Evolutionary conservation across 2,113 vertebrate species (phyloP), one percentile per base, ranked within the genome.

Genomic region (Lonchura striata): DNA sequence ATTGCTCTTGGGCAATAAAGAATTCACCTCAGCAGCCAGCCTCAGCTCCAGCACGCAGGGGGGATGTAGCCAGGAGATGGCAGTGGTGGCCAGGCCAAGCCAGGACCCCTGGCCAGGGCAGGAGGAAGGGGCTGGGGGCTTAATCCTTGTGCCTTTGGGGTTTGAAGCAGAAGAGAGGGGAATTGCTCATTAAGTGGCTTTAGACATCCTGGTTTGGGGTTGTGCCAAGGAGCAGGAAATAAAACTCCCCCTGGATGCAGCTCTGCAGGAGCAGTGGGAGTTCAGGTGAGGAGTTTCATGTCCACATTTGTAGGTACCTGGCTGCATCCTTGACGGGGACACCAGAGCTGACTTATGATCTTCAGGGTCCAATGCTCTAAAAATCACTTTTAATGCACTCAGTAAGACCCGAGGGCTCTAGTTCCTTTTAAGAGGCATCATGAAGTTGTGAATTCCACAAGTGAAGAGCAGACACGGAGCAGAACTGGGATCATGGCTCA

Each of bases 31-130:
- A 37, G 61, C 65, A 30, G 64, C 15, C 31, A 86, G 59, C 27
- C 9, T 2, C 65, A 68, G 42, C 84, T 85, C 74, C 65, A 60
- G 65, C 46, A 42, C 70, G 92, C 79, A 83, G 42, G 65, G 65
- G 87, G 76, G 23, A 81, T 49, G 54, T 27, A 96, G 68, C 96
- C 96, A 97, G 96, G 95, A 97, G 96, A 41, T 96, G 96, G 96
- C 96, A 96, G 96, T 96, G 88, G 94, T 90, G 95, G 68, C 79
- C 92, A 90, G 76, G 88, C 63, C 92, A 94, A 93, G 30, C 35
- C 66, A 52, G 52, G 82, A 88, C 88, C 85, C 69, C 66, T 20
- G 46, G 13, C 28, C 0, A 0, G 69, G 60, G 68, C 41, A 57
- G 9, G 28, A 44, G 3, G 49, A 64, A 72, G 27, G 30, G 13